phyloP scores from a whole-genome alignment of 2,797 vertebrate genomes.

The Valencia hispanica region DNA sequence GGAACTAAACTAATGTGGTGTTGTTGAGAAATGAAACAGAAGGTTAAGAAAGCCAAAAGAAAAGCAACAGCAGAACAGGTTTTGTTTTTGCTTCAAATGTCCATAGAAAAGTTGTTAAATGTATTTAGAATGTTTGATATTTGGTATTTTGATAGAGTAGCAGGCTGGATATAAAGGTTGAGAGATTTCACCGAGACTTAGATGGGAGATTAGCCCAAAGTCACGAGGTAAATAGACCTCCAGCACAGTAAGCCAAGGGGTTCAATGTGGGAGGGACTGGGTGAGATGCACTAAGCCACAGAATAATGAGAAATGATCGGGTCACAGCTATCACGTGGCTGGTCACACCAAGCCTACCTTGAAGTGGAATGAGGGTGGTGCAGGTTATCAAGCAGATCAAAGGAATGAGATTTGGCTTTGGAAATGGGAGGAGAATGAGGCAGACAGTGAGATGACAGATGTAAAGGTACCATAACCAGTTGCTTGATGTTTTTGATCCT shows the following conservation, averaged over 20 bases:
- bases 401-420: conserved; percentile 72
- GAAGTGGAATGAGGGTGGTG: conserved; percentile 26
- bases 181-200: conserved; percentile 47
- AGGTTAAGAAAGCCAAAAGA: conserved; percentile 10
- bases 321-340: conserved; percentile 68
- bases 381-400: conserved; percentile 76
- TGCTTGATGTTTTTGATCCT: not conserved
- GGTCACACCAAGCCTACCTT: conserved; percentile 56
- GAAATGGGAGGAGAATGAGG: conserved; percentile 30
- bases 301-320: conserved; percentile 68
- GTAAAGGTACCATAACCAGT: conserved; percentile 24
- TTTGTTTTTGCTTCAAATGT: not conserved
- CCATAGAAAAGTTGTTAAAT: not conserved
- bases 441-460: conserved; percentile 31
- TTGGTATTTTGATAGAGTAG: not conserved
- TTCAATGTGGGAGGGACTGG: conserved; percentile 61
- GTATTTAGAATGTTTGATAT: not conserved
- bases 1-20: conserved; percentile 55
- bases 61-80: not conserved
- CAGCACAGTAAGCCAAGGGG: conserved; percentile 51
- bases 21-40: conserved; percentile 42
- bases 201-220: conserved; percentile 64
- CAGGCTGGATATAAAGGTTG: conserved; percentile 29
- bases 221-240: conserved; percentile 76
- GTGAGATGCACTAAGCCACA: conserved; percentile 67